Base-by-base conservation (phyloP, 2,888 invertebrate genomes). In the Microctonus hyperodae region DNA sequence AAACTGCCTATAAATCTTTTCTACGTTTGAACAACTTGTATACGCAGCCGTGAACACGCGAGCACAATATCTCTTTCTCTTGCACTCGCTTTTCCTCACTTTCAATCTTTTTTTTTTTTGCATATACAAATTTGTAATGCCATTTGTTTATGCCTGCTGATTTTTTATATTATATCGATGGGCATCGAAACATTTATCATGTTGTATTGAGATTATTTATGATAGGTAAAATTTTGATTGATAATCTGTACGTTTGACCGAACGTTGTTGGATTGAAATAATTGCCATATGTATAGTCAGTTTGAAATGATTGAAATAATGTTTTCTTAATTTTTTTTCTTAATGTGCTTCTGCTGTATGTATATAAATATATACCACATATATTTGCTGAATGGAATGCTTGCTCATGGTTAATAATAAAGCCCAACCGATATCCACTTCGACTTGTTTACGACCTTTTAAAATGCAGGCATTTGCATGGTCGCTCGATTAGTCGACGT, bases 401-500 rank as follows among this genome's bases (percentile, higher is more conserved):
- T 33, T 59, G 55, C 53, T 60, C 65, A 65, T 23, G 55, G 53
- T 55, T 53, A 65, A 65, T 65, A 60, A 60, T 65, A 53, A 65
- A 60, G 44, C n/a, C 55, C 65, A 51, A 28, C 59, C 40, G 33
- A 61, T 61, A 61, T 66, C 44, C 23, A 48, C 33, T 48, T 55
- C 56, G 48, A 31, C 60, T 56, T 70, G 69, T 71, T 71, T 74
- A 74, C 67, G 70, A 70, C 58, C 68, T 71, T 59, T 73, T 70
- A 66, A 71, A 72, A 69, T 69, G 68, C 69, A 70, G 56, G 69
- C 70, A 74, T 74, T 72, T 71, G 72, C 73, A 74, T 70, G 59
- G 69, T 65, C 48, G 67, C 64, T 70, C 72, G 70, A 73, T 70
- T 70, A 73, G 74, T 70, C 65, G 66, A 67, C 68, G 67, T 70